Evolutionary conservation across 1,140 invertebrate genomes (phyloP).

Genomic region (Lepidostoma basale): DNA sequence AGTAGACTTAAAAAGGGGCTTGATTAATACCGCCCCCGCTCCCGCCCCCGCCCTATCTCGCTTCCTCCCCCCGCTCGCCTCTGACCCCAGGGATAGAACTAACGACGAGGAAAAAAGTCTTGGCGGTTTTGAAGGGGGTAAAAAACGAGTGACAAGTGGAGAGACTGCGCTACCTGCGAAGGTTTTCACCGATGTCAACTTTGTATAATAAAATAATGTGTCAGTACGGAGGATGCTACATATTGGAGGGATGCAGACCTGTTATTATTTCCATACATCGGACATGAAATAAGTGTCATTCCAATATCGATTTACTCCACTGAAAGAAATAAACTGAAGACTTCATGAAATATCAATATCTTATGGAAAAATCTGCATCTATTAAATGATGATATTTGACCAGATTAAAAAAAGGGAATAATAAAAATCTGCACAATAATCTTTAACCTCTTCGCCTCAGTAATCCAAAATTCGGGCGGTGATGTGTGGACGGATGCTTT

Average conservation of each 20-base stretch:
- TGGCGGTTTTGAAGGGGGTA: not conserved
- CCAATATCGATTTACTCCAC: not conserved
- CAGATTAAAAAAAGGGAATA: too few species aligned
- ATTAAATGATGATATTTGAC: not conserved
- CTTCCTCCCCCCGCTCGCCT: not conserved
- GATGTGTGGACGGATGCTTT: too few species aligned
- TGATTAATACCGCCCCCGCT: conserved; percentile 37
- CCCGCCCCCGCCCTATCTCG: not conserved
- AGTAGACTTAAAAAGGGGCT: conserved; percentile 42
- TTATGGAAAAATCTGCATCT: not conserved
- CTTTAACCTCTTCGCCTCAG: too few species aligned
- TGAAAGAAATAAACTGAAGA: not conserved
- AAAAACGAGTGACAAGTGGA: not conserved
- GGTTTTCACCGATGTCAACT: not conserved
- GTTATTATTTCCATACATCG: not conserved
- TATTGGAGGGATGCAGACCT: not conserved
- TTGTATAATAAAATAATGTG: not conserved
- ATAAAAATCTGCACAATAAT: too few species aligned
- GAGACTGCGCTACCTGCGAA: not conserved
- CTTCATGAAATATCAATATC: not conserved
- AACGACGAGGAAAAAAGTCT: conserved; percentile 5
- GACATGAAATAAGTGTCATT: not conserved
- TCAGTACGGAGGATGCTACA: not conserved
- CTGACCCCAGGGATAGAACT: not conserved
- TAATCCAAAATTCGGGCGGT: too few species aligned